Percentiles rank a stretch among this genome's conserved stretches.
phyloP scores from a whole-genome alignment of 2,888 invertebrate genomes.

The Drosophila atripex region DNA sequence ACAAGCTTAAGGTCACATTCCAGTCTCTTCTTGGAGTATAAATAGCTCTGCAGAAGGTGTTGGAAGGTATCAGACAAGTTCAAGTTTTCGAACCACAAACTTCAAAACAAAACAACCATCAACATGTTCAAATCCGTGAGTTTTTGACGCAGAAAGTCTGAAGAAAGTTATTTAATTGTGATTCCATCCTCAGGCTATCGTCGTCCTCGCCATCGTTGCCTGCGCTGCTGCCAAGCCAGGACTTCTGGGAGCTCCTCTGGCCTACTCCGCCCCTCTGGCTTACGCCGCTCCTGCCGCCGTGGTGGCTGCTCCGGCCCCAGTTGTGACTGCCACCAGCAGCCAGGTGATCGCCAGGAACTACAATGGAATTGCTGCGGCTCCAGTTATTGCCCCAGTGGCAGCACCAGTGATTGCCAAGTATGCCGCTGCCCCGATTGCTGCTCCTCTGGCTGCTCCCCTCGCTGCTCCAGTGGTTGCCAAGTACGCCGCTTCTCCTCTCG shows the following conservation, averaged over 20 bases:
- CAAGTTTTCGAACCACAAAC: slow-evolving; percentile 22
- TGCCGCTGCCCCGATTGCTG: background rate
- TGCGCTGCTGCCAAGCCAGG: slow-evolving; percentile 60
- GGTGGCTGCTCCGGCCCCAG: slow-evolving; percentile 1
- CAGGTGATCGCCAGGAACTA: slow-evolving; percentile 5
- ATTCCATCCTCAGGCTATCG: slow-evolving; percentile 54
- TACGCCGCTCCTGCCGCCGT: slow-evolving; percentile 29
- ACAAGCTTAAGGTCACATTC: slow-evolving; percentile 41
- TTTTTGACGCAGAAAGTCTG: background rate
- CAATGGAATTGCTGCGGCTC: slow-evolving; percentile 3
- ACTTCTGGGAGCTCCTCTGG: slow-evolving; percentile 13
- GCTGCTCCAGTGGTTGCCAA: slow-evolving; percentile 5
- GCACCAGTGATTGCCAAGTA: background rate
- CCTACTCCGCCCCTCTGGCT: background rate
- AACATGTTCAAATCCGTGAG: slow-evolving; percentile 74
- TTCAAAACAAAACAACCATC: slow-evolving; percentile 34
- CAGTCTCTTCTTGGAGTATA: slow-evolving; percentile 10
- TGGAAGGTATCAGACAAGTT: slow-evolving; percentile 50
- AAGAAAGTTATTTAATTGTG: background rate
- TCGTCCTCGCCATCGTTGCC: slow-evolving; percentile 62
- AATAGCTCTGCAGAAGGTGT: slow-evolving; percentile 4
- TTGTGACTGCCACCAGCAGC: slow-evolving; percentile 2
- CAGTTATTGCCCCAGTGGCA: background rate
- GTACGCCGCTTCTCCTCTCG: background rate
- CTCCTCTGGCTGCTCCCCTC: background rate